These are phyloP conservation scores for Cheirogaleus medius DNA, from an alignment of 2,113 vertebrate species.

Conservation along the genomic window DNA sequence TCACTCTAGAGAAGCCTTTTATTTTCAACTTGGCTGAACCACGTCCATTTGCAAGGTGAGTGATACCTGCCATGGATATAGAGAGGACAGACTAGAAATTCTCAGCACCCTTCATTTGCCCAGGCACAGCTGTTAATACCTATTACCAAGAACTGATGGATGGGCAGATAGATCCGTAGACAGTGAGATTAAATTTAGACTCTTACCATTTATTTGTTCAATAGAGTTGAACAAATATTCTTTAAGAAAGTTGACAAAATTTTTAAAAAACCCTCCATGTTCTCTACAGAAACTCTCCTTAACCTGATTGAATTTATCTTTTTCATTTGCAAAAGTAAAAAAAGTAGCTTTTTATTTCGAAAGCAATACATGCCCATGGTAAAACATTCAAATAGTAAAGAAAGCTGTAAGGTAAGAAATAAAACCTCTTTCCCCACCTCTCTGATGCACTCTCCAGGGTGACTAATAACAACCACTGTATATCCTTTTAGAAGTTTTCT, in stretches of 20 bases:
- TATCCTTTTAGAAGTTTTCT: neutral
- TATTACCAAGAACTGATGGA: neutral
- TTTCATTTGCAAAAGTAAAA: neutral
- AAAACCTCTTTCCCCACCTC: neutral
- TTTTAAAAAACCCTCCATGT: neutral
- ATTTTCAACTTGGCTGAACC: neutral
- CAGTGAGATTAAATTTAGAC: neutral
- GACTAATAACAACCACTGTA: neutral
- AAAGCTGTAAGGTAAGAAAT: neutral
- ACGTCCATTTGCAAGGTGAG: neutral
- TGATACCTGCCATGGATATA: neutral
- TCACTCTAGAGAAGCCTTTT: neutral
- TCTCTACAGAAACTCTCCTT: neutral
- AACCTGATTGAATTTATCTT: neutral
- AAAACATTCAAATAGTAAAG: neutral
- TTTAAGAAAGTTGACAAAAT: neutral
- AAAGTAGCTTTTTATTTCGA: neutral
- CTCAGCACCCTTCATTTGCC: neutral
- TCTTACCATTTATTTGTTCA: conserved; percentile 7
- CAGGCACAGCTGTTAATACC: neutral
- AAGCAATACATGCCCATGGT: neutral
- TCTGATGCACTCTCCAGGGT: neutral
- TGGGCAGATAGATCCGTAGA: neutral
- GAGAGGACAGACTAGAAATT: neutral
- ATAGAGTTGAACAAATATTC: neutral